A percentile compares a stretch with the other conserved stretches of the same genome.
phyloP scores from a whole-genome alignment of 2,113 vertebrate genomes.

The Glaucidium brasilianum region DNA sequence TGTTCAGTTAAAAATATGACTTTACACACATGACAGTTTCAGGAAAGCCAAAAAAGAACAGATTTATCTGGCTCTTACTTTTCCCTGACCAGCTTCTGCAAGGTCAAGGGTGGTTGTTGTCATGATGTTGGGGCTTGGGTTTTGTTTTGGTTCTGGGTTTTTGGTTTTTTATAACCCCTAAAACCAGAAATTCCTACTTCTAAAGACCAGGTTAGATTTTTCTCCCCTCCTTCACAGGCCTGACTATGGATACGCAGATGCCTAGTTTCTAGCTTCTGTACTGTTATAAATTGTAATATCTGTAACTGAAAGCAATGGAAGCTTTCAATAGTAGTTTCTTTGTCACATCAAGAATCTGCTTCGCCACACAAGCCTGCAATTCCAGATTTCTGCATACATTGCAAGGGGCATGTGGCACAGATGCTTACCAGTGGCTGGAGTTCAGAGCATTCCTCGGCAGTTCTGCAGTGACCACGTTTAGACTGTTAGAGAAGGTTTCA shows the following conservation, averaged over 20 bases:
- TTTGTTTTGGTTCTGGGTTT: too few species aligned
- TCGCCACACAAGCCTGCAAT: neutral
- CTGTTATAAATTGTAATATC: neutral
- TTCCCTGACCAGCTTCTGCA: neutral
- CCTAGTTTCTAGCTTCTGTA: neutral
- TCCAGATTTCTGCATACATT: neutral
- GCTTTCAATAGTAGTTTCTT: neutral
- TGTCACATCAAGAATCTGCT: neutral
- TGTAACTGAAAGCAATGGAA: neutral
- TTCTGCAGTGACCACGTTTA: neutral
- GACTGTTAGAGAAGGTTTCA: neutral
- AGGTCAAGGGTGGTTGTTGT: neutral
- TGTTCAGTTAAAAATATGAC: neutral
- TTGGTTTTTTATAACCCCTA: neutral
- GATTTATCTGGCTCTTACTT: neutral
- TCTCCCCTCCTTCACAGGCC: neutral
- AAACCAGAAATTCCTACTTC: neutral
- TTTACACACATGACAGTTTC: neutral
- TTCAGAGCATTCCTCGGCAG: neutral
- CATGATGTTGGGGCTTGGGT: neutral
- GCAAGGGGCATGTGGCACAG: accelerated
- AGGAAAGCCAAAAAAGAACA: neutral
- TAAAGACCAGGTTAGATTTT: neutral
- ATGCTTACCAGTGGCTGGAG: neutral
- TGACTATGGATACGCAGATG: neutral